Evolutionary conservation across 1,140 invertebrate genomes (phyloP).

Genomic region (Aphaenogaster floridana): DNA sequence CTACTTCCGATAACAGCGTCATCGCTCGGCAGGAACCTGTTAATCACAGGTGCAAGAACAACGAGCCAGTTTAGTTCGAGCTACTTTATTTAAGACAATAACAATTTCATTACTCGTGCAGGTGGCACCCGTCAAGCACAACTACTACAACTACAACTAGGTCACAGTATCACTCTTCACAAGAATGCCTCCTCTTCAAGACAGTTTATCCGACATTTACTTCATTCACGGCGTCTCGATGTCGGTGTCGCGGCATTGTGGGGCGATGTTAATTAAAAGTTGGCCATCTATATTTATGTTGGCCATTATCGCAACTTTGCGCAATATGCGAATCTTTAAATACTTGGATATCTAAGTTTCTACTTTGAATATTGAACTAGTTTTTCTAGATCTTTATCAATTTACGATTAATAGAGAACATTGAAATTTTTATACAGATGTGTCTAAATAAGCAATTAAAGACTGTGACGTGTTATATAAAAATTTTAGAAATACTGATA

Average conservation of each 20-base stretch:
- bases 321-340: not conserved
- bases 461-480: no score
- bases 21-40: slow-evolving; percentile 38
- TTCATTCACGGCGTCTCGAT: not conserved
- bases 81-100: slow-evolving; percentile 59
- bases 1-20: slow-evolving; percentile 40
- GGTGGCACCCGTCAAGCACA: slow-evolving; percentile 57
- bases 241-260: not conserved
- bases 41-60: slow-evolving; percentile 44
- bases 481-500: not conserved
- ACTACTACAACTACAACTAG: slow-evolving; percentile 56
- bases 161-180: slow-evolving; percentile 48
- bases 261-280: slow-evolving; percentile 39
- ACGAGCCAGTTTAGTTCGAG: slow-evolving; percentile 7
- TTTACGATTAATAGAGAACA: not conserved
- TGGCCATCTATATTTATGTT: not conserved
- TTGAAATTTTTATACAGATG: no score
- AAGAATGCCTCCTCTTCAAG: slow-evolving; percentile 17
- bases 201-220: slow-evolving; percentile 31
- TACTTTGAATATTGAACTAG: not conserved
- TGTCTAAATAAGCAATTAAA: not conserved
- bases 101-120: slow-evolving; percentile 54
- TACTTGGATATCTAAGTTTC: not conserved
- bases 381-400: not conserved
- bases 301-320: not conserved